Conservation (phyloP, 2,113 vertebrate genomes). For the Notothenia rossii region DNA sequence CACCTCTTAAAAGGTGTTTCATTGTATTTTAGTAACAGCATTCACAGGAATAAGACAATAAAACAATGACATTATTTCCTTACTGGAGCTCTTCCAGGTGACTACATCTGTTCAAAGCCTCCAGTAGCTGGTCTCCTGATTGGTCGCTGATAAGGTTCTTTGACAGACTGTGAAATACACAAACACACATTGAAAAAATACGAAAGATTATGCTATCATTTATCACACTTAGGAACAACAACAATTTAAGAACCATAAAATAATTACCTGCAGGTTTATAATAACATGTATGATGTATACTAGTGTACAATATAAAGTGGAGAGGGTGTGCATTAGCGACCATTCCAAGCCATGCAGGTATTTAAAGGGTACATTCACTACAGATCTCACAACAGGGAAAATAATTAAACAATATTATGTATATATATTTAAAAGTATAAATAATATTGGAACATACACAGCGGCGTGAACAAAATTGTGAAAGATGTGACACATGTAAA, state of each 20-base stretch:
- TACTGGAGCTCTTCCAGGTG: constrained; percentile 87
- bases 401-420: not conserved
- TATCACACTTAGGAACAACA: not conserved
- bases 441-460: not conserved
- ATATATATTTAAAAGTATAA: not conserved
- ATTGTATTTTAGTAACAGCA: not conserved
- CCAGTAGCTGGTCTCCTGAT: constrained; percentile 81
- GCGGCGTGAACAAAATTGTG: not conserved
- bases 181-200: not conserved
- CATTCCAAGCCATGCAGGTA: too few species aligned
- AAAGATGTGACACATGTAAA: not conserved
- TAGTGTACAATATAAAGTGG: not conserved
- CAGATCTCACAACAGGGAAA: not conserved
- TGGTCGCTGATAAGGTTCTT: constrained; percentile 79
- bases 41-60: not conserved
- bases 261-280: not conserved
- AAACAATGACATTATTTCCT: constrained; percentile 54
- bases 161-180: constrained; percentile 82
- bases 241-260: not conserved
- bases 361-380: not conserved
- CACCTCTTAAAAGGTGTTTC: not conserved
- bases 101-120: constrained; percentile 80
- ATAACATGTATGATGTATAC: not conserved
- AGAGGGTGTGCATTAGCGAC: not conserved
- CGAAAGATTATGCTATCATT: not conserved